A percentile compares a stretch with the other conserved stretches of the same genome.
Conservation (phyloP, 2,113 vertebrate species). For the Periophthalmodon schlosseri region DNA sequence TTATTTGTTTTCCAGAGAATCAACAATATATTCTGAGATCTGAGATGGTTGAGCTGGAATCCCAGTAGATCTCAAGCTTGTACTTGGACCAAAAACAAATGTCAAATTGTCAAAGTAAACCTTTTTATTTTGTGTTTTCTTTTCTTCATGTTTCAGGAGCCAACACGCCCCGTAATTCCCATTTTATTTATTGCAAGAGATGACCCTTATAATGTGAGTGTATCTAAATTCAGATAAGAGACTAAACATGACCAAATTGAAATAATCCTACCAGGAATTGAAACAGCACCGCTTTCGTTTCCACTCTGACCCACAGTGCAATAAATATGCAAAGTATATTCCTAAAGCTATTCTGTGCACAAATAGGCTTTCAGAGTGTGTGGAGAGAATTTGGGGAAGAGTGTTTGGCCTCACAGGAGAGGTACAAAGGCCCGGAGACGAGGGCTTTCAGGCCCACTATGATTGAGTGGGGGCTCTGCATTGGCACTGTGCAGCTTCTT, state of each 20-base stretch:
- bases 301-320: conserved; percentile 6
- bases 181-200: not conserved
- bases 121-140: not conserved
- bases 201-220: not conserved
- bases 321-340: conserved; percentile 12
- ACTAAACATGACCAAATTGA: conserved; percentile 2
- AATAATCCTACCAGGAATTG: conserved; percentile 7
- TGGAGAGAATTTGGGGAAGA: conserved; percentile 3
- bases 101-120: not conserved
- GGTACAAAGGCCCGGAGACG: conserved; percentile 16
- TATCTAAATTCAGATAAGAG: conserved; percentile 1
- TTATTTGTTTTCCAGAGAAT: too few species aligned
- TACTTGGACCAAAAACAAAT: not conserved
- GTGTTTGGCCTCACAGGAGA: conserved; percentile 24
- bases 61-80: not conserved
- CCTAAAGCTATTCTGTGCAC: conserved; percentile 2
- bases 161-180: not conserved
- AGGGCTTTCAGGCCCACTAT: conserved; percentile 32
- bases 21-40: too few species aligned
- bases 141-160: not conserved
- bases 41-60: not conserved
- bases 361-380: conserved; percentile 9
- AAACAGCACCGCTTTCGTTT: not conserved
- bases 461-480: conserved; percentile 16
- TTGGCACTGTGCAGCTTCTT: conserved; percentile 9